Evolutionary conservation across 2,113 vertebrate species (phyloP), one percentile per base, ranked within the genome.

Genomic region (Crotalus horridus): DNA sequence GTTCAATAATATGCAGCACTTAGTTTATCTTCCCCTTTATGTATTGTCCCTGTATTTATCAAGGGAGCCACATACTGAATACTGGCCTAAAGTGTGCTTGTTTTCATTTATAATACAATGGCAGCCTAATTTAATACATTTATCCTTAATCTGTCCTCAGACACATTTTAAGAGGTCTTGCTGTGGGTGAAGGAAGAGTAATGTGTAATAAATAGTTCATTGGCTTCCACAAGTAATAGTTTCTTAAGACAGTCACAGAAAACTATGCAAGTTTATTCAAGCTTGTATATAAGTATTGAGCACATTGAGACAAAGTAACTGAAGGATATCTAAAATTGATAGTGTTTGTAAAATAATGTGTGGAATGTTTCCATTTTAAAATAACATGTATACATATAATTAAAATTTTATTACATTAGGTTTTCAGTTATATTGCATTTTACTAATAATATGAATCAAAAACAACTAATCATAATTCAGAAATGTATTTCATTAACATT

Each of bases 161-260:
- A 39, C 88, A 74, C 88, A 53, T 93, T 95, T 94, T 85, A 89
- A 95, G 93, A 95, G 95, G 92, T 93, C 95, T 96, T 95, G 90
- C 86, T 93, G 93, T 93, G 64, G 91, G 87, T 95, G 97, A 96
- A 95, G 94, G 53, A 95, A 90, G 91, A 96, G 93, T 81, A 94
- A 95, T 1, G 0, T 94, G 85, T 93, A 96, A 95, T 95, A 96
- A 94, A 96, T 91, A 93, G 94, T 96, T 92, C 93, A 93, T 90
- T 96, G 96, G 94, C 93, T 96, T 96, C 94, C 95, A 94, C 8
- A 95, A 92, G 95, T 96, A 96, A 91, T 94, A 93, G 93, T 95
- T 95, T 95, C 97, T 96, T 96, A 97, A 97, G 96, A 95, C 94
- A 97, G 95, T 96, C 97, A 96, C 94, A 96, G 93, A 96, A 96